Base-by-base conservation (phyloP, 2,888 invertebrate species). In the Lissonota sp. region DNA sequence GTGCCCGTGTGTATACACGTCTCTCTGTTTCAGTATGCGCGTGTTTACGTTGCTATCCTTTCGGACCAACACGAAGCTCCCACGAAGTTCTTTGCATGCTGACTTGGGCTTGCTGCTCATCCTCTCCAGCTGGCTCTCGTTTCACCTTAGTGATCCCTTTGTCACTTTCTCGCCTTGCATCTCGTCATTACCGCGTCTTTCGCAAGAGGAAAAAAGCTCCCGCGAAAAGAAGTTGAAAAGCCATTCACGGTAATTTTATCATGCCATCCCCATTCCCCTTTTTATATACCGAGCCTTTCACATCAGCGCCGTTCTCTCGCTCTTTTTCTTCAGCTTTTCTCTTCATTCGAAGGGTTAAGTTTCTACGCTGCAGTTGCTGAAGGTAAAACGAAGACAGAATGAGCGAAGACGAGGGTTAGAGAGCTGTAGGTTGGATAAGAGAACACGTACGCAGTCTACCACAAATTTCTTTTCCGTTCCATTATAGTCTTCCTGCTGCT, bases 191-290 rank as follows among this genome's bases (percentile, higher is more conserved):
- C 67, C 62, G 57, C 62, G 44, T 46, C 57, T 60, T 62, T 78
- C 66, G 26, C 26, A 1, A 26, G 26, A 26, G 26, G 26, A 26
- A 26, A 26, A 80, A 82, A 78, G 77, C 71, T 55, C 44, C 26
- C n/a, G 60, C 16, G 7, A 53, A 70, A 26, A 75, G 60, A 53
- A 40, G 74, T 60, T 83, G 73, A 60, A 82, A 82, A 66, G 72
- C 82, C 76, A 74, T 82, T 80, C 74, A 79, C 55, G 63, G 83
- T 84, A 84, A 84, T 85, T 84, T 83, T 73, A 84, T 85, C 80
- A 79, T 63, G 79, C 58, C 83, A 77, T 76, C 79, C 80, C 71
- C 74, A 82, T 26, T 26, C 26, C 26, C 26, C 26, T 26, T 26
- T 26, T 26, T n/a, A n/a, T n/a, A 3, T 26, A 80, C 77, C 74